A percentile compares a stretch with the other conserved stretches of the same genome.
phyloP scores from a whole-genome alignment of 2,797 vertebrate species.

The Enteromius thamalakanensis region DNA sequence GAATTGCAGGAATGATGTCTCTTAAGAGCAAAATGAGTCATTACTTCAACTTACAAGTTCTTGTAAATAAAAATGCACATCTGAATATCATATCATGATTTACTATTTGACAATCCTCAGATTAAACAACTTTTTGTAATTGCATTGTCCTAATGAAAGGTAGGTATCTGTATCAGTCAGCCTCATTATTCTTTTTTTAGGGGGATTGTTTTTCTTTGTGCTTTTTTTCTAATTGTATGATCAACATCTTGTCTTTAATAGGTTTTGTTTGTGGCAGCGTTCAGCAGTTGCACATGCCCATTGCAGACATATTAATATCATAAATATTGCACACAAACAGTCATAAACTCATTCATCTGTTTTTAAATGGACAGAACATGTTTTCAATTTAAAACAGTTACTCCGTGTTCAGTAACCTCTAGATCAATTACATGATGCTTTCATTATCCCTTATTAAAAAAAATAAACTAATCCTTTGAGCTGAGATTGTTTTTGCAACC shows the following conservation, averaged over 20 bases:
- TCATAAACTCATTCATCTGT: slow-evolving; percentile 11
- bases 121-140: background rate
- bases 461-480: slow-evolving; percentile 30
- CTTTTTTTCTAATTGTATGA: background rate
- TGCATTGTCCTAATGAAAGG: slow-evolving; percentile 14
- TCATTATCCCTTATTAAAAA: slow-evolving; percentile 36
- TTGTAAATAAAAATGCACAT: background rate
- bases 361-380: slow-evolving; percentile 42
- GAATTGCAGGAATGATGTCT: background rate
- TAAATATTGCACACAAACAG: slow-evolving; percentile 20
- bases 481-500: slow-evolving; percentile 29
- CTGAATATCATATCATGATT: background rate
- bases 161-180: slow-evolving; percentile 10
- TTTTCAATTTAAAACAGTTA: slow-evolving; percentile 50
- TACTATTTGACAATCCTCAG: slow-evolving; percentile 9
- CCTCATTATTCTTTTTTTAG: background rate
- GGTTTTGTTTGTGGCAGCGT: background rate
- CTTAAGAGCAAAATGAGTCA: slow-evolving; percentile 3
- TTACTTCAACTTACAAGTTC: slow-evolving; percentile 5
- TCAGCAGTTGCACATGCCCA: background rate
- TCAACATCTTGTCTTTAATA: background rate
- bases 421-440: slow-evolving; percentile 41
- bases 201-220: background rate
- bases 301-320: slow-evolving; percentile 16
- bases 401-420: slow-evolving; percentile 27